Conservation (phyloP, 2,113 vertebrate genomes). For the Edolisoma coerulescens region DNA sequence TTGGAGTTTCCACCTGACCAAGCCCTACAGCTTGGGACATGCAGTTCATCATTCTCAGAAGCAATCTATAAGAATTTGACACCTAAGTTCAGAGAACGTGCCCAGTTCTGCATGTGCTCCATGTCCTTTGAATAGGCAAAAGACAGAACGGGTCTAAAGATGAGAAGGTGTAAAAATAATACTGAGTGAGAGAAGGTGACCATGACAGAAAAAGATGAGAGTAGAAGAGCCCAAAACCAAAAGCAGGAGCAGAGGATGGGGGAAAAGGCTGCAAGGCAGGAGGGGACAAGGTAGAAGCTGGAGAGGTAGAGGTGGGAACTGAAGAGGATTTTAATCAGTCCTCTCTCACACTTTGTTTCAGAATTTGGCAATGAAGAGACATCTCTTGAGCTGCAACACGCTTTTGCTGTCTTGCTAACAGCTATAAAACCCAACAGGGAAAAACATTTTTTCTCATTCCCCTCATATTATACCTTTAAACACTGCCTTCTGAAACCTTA, state of each 20-base stretch:
- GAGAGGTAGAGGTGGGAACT: not conserved
- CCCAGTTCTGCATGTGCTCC: not conserved
- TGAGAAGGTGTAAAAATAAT: not conserved
- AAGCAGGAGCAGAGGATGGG: not conserved
- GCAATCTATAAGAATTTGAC: not conserved
- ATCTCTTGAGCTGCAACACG: not conserved
- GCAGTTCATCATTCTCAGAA: not conserved
- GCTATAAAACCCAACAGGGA: not conserved
- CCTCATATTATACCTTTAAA: not conserved
- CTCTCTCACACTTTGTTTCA: not conserved
- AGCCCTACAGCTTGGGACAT: not conserved
- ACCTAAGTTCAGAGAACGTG: not conserved
- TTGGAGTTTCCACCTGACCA: not conserved
- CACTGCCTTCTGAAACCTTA: not conserved
- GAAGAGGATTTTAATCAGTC: not conserved
- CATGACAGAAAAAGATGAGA: not conserved
- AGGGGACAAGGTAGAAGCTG: not conserved
- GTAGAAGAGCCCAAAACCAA: not conserved
- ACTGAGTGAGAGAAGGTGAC: not conserved
- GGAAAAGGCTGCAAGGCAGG: not conserved
- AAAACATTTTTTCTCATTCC: not conserved
- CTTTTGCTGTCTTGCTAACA: not conserved
- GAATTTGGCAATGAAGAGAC: not conserved
- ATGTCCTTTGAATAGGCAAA: not conserved
- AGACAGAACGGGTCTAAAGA: not conserved